These are phyloP conservation scores for Ophioninae sp. DNA, from an alignment of 2,888 invertebrate genomes.

Conservation along the genomic window DNA sequence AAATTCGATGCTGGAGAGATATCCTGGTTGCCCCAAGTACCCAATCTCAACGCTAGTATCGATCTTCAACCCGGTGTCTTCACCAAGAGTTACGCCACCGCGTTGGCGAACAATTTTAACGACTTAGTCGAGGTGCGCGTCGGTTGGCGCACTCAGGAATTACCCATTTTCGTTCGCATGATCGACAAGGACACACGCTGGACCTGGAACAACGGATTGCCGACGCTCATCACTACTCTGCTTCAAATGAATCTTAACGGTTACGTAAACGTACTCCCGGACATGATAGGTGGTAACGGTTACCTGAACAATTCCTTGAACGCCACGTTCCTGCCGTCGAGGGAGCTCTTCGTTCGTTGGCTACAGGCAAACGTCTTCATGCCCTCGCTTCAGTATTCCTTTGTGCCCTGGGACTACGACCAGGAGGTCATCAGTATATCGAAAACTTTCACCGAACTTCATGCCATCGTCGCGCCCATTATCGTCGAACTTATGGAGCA, in stretches of 20 bases:
- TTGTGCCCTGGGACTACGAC: constrained; percentile 90
- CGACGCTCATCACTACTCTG: constrained; percentile 88
- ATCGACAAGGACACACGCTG: constrained; percentile 89
- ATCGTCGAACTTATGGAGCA: constrained; percentile 85
- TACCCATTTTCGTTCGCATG: constrained; percentile 89
- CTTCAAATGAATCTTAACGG: constrained; percentile 84
- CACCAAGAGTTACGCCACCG: constrained; percentile 83
- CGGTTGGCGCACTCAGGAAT: constrained; percentile 86
- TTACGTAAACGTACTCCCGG: constrained; percentile 88
- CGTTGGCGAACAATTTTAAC: constrained; percentile 84
- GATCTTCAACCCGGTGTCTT: constrained; percentile 84
- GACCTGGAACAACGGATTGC: constrained; percentile 87
- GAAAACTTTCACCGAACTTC: constrained; percentile 85
- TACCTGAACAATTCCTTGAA: constrained; percentile 83
- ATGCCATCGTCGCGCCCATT: constrained; percentile 83
- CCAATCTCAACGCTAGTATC: constrained; percentile 82
- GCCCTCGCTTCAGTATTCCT: constrained; percentile 91
- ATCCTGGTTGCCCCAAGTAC: constrained; percentile 86
- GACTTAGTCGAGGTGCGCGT: constrained; percentile 87
- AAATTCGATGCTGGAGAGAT: constrained; percentile 93
- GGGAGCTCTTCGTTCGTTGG: constrained; percentile 90
- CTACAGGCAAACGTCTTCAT: constrained; percentile 89
- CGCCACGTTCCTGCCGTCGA: constrained; percentile 74
- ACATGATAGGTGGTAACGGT: constrained; percentile 90
- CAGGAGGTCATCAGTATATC: constrained; percentile 85